These are phyloP conservation scores for Zapornia atra DNA, from an alignment of 2,113 vertebrate genomes.

Conservation along the genomic window DNA sequence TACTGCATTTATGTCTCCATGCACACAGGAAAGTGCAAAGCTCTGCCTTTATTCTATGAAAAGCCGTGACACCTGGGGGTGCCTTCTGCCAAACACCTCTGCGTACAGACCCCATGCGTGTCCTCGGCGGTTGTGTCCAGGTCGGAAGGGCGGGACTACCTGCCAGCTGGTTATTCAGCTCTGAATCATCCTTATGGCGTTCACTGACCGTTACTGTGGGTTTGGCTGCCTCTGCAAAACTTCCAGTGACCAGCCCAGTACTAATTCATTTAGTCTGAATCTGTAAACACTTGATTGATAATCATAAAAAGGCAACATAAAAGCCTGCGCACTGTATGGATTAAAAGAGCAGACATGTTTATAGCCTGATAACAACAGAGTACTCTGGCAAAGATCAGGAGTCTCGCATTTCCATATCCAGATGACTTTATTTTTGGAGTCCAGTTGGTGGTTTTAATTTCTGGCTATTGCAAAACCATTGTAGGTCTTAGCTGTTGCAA, in stretches of 20 bases:
- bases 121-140: neutral
- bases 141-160: neutral
- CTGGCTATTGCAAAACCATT: conserved; percentile 61
- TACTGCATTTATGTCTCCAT: conserved; percentile 4
- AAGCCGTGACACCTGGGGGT: rapidly evolving
- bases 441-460: conserved; percentile 58
- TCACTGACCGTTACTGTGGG: conserved; percentile 52
- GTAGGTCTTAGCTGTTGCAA: conserved; percentile 52
- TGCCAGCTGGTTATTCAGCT: neutral
- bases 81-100: neutral
- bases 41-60: neutral
- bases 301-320: conserved; percentile 11
- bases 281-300: conserved; percentile 28
- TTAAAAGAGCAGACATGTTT: conserved; percentile 62
- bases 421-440: conserved; percentile 66
- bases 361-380: conserved; percentile 57
- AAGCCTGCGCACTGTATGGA: neutral
- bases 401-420: conserved; percentile 57
- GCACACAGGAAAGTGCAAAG: rapidly evolving
- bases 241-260: conserved; percentile 29
- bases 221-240: conserved; percentile 18
- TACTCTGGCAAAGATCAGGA: conserved; percentile 37
- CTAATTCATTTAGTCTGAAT: conserved; percentile 20
- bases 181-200: neutral
- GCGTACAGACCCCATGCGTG: neutral